Conservation (phyloP, 2,113 vertebrate genomes). For the Microcebus ravelobensis region DNA sequence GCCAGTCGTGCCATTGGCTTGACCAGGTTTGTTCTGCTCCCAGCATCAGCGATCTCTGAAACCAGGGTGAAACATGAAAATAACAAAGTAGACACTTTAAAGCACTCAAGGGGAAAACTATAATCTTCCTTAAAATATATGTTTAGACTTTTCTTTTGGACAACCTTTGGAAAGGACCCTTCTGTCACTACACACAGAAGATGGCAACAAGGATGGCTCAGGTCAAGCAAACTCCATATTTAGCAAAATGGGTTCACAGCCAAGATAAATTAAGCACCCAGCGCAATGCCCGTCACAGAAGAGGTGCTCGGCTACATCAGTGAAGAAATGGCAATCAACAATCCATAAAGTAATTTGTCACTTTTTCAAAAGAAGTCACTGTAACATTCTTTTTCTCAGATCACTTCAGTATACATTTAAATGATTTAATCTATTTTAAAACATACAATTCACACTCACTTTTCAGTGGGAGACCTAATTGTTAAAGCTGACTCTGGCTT, state of each 20-base stretch:
- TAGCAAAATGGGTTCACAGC: not conserved
- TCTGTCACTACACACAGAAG: not conserved
- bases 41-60: too few relatives aligned
- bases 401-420: not conserved
- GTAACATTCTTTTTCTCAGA: not conserved
- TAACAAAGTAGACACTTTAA: not conserved
- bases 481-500: not conserved
- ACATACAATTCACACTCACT: not conserved
- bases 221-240: not conserved
- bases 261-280: not conserved
- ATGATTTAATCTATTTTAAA: not conserved
- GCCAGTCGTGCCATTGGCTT: fast-evolving
- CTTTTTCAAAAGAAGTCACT: slow-evolving; percentile 31
- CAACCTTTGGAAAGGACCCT: not conserved
- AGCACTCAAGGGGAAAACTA: not conserved
- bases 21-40: not conserved
- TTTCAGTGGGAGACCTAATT: not conserved
- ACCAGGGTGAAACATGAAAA: not conserved
- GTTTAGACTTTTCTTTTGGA: not conserved
- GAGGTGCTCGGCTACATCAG: not conserved
- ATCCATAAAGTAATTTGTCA: not conserved
- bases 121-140: not conserved
- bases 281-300: not conserved
- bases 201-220: not conserved
- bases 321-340: slow-evolving; percentile 10